phyloP scores from a whole-genome alignment of 2,888 invertebrate genomes.

The Endotricha flammealis region DNA sequence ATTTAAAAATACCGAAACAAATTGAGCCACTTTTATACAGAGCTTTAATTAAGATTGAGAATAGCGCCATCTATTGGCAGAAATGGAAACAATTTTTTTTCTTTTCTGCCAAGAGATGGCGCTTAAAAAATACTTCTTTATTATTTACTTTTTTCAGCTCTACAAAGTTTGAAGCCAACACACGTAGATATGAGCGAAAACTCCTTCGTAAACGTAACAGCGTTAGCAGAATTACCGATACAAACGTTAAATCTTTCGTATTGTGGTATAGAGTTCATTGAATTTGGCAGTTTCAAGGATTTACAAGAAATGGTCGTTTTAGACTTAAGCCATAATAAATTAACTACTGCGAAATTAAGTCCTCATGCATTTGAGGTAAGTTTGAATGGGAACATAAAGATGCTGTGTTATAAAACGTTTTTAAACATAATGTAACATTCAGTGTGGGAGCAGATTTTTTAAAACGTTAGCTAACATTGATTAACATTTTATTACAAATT shows the following conservation, averaged over 20 bases:
- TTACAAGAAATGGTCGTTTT: constrained; percentile 80
- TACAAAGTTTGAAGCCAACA: constrained; percentile 46
- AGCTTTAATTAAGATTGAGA: too few relatives aligned
- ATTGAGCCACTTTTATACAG: too few relatives aligned
- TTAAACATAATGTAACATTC: too few relatives aligned
- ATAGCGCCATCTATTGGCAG: too few relatives aligned
- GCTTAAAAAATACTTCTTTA: too few relatives aligned
- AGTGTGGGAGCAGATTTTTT: too few relatives aligned
- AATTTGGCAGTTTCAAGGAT: constrained; percentile 79
- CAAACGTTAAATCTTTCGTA: constrained; percentile 79
- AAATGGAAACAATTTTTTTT: too few relatives aligned
- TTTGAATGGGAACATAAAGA: not conserved
- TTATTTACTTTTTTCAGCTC: constrained; percentile 34
- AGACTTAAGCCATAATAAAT: constrained; percentile 83
- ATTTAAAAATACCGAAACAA: too few relatives aligned
- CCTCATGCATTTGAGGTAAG: constrained; percentile 84
- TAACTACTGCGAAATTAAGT: constrained; percentile 77
- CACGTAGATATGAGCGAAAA: constrained; percentile 68
- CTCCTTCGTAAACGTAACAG: constrained; percentile 58
- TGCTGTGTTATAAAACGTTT: too few relatives aligned
- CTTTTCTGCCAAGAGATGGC: too few relatives aligned
- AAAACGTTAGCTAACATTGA: constrained; percentile 4
- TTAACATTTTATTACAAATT: too few relatives aligned
- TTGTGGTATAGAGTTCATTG: constrained; percentile 81
- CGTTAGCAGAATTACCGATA: constrained; percentile 75